These are phyloP conservation scores for Dasyprocta punctata DNA, from an alignment of 2,113 vertebrate species.

Conservation along the genomic window DNA sequence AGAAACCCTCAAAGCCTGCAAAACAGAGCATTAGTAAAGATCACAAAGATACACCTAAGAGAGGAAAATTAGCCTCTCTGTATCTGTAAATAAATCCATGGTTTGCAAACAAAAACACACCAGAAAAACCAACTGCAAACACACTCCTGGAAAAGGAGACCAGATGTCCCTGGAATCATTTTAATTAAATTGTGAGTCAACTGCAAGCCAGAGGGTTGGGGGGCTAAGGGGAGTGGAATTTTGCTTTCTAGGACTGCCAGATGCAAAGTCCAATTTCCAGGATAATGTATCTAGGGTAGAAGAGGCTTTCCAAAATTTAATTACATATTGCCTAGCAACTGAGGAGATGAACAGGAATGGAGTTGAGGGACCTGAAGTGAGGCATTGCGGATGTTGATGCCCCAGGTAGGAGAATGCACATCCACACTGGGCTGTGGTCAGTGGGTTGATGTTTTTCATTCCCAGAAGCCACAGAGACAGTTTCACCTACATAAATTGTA, in stretches of 20 bases:
- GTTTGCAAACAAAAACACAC: constrained; percentile 74
- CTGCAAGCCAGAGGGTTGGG: constrained; percentile 62
- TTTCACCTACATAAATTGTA: not conserved
- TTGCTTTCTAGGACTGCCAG: constrained; percentile 82
- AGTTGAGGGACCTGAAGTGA: constrained; percentile 48
- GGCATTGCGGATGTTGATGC: constrained; percentile 47
- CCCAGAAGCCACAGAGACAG: not conserved
- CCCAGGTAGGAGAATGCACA: not conserved
- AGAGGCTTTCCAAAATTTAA: constrained; percentile 78
- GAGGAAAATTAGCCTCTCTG: constrained; percentile 57
- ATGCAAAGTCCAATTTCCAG: constrained; percentile 81
- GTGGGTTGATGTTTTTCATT: not conserved
- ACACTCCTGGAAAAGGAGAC: constrained; percentile 75
- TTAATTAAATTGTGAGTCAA: constrained; percentile 84
- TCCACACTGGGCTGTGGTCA: not conserved
- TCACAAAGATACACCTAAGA: constrained; percentile 60
- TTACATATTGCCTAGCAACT: constrained; percentile 81
- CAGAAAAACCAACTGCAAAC: constrained; percentile 76
- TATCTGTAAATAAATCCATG: constrained; percentile 74
- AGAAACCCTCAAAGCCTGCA: not conserved
- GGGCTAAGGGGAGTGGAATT: constrained; percentile 55
- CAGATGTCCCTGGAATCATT: constrained; percentile 82
- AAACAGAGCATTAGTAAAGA: constrained; percentile 59
- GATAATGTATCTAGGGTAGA: constrained; percentile 74
- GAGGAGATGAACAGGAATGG: constrained; percentile 52